Evolutionary conservation across 2,888 invertebrate genomes (phyloP).

Genomic region (Dascillus cervinus): DNA sequence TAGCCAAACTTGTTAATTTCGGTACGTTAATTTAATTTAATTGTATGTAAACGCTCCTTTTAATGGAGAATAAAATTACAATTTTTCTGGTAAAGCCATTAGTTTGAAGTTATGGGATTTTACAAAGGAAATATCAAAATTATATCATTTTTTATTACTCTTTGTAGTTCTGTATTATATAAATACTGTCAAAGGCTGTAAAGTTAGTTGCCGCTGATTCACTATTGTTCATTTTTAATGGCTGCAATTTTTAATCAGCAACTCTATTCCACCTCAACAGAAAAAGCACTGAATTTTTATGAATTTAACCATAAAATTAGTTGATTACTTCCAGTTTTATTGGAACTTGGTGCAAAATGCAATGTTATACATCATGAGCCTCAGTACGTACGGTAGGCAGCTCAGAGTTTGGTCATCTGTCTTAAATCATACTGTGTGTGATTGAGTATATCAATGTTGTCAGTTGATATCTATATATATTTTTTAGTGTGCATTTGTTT

Average conservation of each 20-base stretch:
- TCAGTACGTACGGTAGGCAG: conserved; percentile 15
- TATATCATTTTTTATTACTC: too few species aligned
- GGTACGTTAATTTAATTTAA: too few species aligned
- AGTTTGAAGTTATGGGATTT: too few species aligned
- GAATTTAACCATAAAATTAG: conserved; percentile 25
- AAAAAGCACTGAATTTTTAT: conserved; percentile 15
- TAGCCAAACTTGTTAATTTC: too few species aligned
- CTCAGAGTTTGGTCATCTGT: conserved; percentile 19
- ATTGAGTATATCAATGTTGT: conserved; percentile 45
- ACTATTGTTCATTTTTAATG: neutral
- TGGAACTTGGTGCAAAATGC: conserved; percentile 32
- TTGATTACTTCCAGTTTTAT: conserved; percentile 44
- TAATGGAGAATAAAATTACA: too few species aligned
- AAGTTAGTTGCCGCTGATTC: neutral
- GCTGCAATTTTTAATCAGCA: too few species aligned
- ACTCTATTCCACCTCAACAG: conserved; percentile 6
- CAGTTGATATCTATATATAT: conserved; percentile 40
- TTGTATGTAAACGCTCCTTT: too few species aligned
- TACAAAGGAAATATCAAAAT: too few species aligned
- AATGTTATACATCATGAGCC: conserved; percentile 23
- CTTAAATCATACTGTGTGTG: conserved; percentile 46
- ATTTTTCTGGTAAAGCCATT: too few species aligned
- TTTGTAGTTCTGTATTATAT: too few species aligned
- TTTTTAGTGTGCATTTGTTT: conserved; percentile 41
- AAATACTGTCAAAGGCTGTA: too few species aligned